Percentiles rank a stretch among this genome's conserved stretches.
These are phyloP conservation scores for Sturnus vulgaris DNA, from an alignment of 2,113 vertebrate species.

Conservation along the genomic window DNA sequence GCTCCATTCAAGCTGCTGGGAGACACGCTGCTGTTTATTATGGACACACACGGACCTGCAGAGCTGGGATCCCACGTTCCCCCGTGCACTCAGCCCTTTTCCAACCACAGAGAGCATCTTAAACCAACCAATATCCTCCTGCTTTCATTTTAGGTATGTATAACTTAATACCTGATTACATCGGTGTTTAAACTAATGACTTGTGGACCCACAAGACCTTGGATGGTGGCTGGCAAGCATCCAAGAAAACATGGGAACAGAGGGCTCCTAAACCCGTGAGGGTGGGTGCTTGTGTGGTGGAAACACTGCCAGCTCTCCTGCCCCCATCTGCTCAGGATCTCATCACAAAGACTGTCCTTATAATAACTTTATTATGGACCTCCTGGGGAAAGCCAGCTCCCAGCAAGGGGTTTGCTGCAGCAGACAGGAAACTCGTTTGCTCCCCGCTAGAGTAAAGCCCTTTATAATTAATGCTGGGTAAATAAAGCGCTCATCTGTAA, in stretches of 20 bases:
- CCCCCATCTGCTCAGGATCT: constrained; percentile 34
- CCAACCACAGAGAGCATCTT: background rate
- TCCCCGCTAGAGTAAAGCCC: constrained; percentile 57
- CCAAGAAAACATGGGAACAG: background rate
- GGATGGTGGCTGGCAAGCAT: background rate
- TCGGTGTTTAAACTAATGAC: background rate
- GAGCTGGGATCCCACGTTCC: fast-evolving
- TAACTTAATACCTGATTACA: constrained; percentile 19
- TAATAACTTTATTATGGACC: constrained; percentile 61
- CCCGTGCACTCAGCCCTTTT: background rate
- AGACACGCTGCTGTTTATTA: background rate
- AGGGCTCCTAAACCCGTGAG: constrained; percentile 1
- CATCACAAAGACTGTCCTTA: constrained; percentile 28
- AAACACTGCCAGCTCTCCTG: background rate
- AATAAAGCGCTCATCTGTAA: constrained; percentile 71
- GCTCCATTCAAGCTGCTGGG: background rate
- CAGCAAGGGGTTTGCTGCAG: constrained; percentile 26
- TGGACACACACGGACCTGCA: background rate
- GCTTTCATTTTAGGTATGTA: background rate
- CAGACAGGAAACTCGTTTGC: constrained; percentile 45
- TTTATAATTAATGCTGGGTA: constrained; percentile 70
- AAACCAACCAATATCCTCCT: constrained; percentile 3
- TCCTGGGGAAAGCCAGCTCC: background rate
- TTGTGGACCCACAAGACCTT: background rate
- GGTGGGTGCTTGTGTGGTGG: background rate